Percentiles rank a stretch among this genome's conserved stretches.
Evolutionary conservation across 2,888 invertebrate species (phyloP).

Genomic region (Aporophyla lueneburgensis): DNA sequence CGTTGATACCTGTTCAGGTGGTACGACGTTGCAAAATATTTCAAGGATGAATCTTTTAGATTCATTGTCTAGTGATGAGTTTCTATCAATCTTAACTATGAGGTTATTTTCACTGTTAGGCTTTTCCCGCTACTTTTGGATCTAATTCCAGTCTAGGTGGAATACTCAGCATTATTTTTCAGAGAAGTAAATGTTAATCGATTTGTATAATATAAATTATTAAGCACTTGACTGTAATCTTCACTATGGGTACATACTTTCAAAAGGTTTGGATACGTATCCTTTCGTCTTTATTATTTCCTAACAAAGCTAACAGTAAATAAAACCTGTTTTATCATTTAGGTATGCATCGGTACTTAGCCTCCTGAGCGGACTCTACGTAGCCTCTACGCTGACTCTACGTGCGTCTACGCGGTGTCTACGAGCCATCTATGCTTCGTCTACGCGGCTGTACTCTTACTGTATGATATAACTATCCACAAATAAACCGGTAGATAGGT

Average conservation of each 20-base stretch:
- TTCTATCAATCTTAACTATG: conserved; percentile 45
- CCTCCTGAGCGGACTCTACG: not conserved
- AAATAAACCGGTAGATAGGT: not conserved
- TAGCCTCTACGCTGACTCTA: not conserved
- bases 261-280: not conserved
- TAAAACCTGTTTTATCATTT: not conserved
- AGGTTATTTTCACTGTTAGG: not conserved
- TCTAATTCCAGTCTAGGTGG: not conserved
- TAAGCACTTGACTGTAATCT: not conserved
- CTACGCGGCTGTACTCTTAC: not conserved
- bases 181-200: not conserved
- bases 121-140: not conserved
- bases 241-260: not conserved
- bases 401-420: not conserved
- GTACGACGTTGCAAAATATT: conserved; percentile 77
- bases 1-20: conserved; percentile 79
- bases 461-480: not conserved
- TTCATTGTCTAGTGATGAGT: conserved; percentile 65
- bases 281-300: not conserved
- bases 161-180: not conserved
- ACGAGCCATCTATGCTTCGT: not conserved
- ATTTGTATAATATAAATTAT: not conserved
- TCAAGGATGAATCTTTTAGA: conserved; percentile 77
- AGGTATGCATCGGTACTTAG: not conserved
- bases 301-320: not conserved